A percentile compares a stretch with the other conserved stretches of the same genome.
Evolutionary conservation across 2,888 invertebrate species (phyloP).

Genomic region (Heliconius erato): DNA sequence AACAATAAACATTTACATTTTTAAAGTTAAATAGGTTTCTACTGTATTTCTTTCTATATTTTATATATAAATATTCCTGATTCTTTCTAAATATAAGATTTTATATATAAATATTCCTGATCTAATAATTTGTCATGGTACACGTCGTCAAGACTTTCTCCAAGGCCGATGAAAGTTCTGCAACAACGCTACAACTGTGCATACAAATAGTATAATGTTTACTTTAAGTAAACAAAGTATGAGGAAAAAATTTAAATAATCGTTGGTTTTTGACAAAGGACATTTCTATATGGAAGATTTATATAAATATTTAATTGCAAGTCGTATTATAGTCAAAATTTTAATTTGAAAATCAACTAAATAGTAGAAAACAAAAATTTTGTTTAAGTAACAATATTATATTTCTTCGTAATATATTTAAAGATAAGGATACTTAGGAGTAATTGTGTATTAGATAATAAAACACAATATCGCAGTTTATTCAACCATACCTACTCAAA

Average conservation of each 20-base stretch:
- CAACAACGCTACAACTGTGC: conserved; percentile 62
- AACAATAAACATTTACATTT: not conserved
- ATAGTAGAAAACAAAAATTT: too few species aligned
- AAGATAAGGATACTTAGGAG: too few species aligned
- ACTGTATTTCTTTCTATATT: not conserved
- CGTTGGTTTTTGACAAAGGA: not conserved
- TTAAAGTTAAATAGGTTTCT: not conserved
- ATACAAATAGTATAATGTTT: conserved; percentile 65
- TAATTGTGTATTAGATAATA: too few species aligned
- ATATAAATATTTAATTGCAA: not conserved
- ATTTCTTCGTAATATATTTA: too few species aligned
- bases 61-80: conserved; percentile 24
- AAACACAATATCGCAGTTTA: too few species aligned
- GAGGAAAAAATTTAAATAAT: not conserved
- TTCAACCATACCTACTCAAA: too few species aligned
- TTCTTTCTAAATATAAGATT: not conserved
- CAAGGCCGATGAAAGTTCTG: conserved; percentile 80
- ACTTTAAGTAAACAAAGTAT: not conserved
- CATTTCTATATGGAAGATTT: not conserved
- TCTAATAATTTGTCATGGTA: conserved; percentile 62
- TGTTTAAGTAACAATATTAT: too few species aligned
- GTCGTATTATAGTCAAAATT: not conserved
- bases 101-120: conserved; percentile 25
- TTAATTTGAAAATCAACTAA: not conserved
- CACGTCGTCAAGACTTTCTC: conserved; percentile 78